Evolutionary conservation across 2,113 vertebrate species (phyloP), one percentile per base, ranked within the genome.

Genomic region (Corvus moneduloides): DNA sequence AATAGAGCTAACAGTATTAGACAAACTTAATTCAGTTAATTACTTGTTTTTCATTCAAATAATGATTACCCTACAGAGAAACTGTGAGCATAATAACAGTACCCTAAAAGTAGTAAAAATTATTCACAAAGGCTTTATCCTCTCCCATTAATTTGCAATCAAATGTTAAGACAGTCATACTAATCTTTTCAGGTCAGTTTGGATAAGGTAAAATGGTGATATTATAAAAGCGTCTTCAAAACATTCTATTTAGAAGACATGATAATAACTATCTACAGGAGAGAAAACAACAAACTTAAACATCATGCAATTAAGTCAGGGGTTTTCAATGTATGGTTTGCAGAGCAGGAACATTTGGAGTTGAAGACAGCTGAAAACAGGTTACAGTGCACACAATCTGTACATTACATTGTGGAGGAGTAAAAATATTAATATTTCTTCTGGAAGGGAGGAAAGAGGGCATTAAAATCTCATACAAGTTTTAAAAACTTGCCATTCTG

Each of bases 401-500:
- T 64, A 52, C 8, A 11, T 64, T 67, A 69, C 8, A n/a, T 59
- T 35, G 19, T 55, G 55, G 51, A 88, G 75, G 39, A 88, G 51
- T 54, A 63, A 94, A 95, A 93, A 77, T 69, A 59, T 5, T 13
- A 27, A 72, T 43, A 87, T 95, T 94, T 97, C 74, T 81, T 88
- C 52, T 62, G 64, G 44, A 64, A 58, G 9, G 58, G 33, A 63
- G 52, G 41, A 88, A 89, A 78, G 15, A 87, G 27, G 44, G 9
- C 22, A 93, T 88, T 90, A 81, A 92, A 77, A 58, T 1, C 4
- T 41, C 54, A n/a, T 43, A 54, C 5, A 23, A 41, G 54, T 92
- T 72, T 75, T 78, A 84, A 68, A 83, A 63, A 92, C 98, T 98
- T 97, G 99, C 99, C 98, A 97, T 97, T 99, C 98, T 64, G 98